A percentile compares a stretch with the other conserved stretches of the same genome.
Conservation (phyloP, 2,797 vertebrate genomes). For the Graptemys geographica region DNA sequence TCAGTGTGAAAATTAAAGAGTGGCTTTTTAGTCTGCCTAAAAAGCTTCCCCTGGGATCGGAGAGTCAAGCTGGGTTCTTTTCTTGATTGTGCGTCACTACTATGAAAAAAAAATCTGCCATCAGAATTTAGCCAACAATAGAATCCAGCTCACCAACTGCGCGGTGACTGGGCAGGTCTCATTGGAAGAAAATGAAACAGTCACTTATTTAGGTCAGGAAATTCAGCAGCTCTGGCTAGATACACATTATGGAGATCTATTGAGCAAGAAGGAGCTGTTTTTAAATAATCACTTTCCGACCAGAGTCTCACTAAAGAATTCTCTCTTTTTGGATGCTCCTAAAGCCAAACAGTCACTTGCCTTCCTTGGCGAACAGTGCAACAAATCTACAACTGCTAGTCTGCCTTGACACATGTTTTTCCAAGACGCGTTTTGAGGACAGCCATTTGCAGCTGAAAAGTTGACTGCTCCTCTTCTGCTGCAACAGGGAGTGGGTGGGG, state of each 20-base stretch:
- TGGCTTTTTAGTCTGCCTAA: neutral
- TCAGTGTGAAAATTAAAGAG: neutral
- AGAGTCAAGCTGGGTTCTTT: neutral
- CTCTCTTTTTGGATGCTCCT: neutral
- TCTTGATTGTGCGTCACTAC: neutral
- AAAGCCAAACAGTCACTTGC: neutral
- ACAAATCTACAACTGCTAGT: neutral
- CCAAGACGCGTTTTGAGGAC: neutral
- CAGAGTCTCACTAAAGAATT: neutral
- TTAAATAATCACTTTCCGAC: neutral
- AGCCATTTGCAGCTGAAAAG: neutral
- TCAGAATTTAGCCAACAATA: rapidly evolving
- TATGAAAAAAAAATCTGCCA: neutral
- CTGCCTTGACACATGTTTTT: neutral
- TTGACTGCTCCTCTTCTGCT: neutral
- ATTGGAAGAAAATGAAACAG: neutral
- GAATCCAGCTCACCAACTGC: neutral
- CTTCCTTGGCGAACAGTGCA: neutral
- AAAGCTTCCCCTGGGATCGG: neutral
- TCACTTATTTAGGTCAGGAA: neutral
- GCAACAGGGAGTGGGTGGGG: neutral
- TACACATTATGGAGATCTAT: rapidly evolving
- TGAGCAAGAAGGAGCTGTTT: neutral
- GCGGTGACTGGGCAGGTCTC: neutral
- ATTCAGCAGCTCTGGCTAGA: neutral